These are phyloP conservation scores for Cyanistes caeruleus DNA, from an alignment of 2,113 vertebrate genomes.

Conservation along the genomic window DNA sequence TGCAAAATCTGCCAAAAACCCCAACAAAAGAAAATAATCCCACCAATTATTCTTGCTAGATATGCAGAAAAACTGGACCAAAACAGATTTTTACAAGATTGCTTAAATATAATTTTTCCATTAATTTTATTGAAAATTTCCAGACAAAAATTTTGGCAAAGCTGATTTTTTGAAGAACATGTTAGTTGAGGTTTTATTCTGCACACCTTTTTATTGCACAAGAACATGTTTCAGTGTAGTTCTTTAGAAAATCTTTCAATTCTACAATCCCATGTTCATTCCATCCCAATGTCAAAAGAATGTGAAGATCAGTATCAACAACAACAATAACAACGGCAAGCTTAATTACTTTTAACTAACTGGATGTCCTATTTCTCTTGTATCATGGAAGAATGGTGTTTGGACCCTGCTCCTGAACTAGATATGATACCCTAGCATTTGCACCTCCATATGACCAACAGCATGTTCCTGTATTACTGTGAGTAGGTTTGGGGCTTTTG, in stretches of 20 bases:
- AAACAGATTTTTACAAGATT: background rate
- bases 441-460: background rate
- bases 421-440: background rate
- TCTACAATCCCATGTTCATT: background rate
- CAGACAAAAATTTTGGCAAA: background rate
- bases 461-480: background rate
- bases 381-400: background rate
- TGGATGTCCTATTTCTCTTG: background rate
- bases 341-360: background rate
- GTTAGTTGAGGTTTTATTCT: background rate
- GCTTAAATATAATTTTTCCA: background rate
- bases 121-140: background rate
- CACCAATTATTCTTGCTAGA: background rate
- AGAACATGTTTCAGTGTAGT: background rate
- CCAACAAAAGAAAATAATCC: background rate
- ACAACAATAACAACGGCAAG: background rate
- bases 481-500: background rate
- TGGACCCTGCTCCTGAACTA: background rate
- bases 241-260: background rate
- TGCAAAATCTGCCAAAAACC: background rate
- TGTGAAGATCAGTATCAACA: background rate
- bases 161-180: background rate
- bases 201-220: background rate
- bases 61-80: background rate
- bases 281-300: background rate